Evolutionary conservation across 2,113 vertebrate genomes (phyloP), one percentile per base, ranked within the genome.

Genomic region (Anolis sagrei): DNA sequence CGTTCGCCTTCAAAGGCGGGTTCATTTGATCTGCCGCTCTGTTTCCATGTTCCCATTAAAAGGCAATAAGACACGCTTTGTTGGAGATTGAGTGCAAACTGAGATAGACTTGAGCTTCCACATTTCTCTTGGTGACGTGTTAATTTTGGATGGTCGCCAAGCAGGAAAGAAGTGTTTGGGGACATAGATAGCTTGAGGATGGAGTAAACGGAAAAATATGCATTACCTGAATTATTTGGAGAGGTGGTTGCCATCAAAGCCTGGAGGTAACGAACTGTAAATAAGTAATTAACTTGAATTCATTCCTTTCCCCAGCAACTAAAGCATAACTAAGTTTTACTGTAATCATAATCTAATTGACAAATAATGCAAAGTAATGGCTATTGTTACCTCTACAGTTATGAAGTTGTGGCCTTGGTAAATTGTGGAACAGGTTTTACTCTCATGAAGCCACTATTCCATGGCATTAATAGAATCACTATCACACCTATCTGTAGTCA

Each of bases 11-110:
- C 64, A 29, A 82, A 58, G 62, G 73, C 62, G 5, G 44, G 51
- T 81, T 51, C 73, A 39, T 76, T 66, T n/a, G 79, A 48, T 74
- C 66, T 13, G n/a, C 34, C 14, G 1, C 25, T 81, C 44, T 49
- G 39, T 7, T 44, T 7, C 48, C 70, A 25, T 69, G 61, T 81
- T 76, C 72, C 72, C 72, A 82, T 39, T 81, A 81, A 44, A 54
- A 76, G 44, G 58, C 58, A 75, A 80, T 81, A 76, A 86, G 79
- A 81, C 79, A 58, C 13, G 62, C 44, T 82, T 69, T 76, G 48
- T 44, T 69, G 73, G 44, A 58, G 73, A 69, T n/a, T 69, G 62
- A 86, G 27, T 39, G 73, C 48, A 68, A 76, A 48, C 16, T 44
- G 64, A 39, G 61, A 68, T 19, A 68, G 19, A 14, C 19, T 58